Evolutionary conservation across 2,113 vertebrate species (phyloP).

Genomic region (Gadus macrocephalus): DNA sequence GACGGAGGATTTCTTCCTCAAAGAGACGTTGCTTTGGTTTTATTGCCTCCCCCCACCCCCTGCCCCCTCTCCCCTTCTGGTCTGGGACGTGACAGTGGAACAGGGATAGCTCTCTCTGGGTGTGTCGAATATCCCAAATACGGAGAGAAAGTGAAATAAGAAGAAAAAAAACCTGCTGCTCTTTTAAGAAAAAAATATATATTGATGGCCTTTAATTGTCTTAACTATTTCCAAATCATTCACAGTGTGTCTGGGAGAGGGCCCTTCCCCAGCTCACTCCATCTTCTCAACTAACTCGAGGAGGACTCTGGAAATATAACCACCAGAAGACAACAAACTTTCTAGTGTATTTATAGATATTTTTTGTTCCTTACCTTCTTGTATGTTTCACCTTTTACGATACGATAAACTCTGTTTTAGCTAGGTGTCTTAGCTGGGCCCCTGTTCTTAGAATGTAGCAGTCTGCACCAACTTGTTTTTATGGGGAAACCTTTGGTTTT

Average conservation of each 20-base stretch:
- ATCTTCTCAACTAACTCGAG: slow-evolving; percentile 57
- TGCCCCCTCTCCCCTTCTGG: slow-evolving; percentile 31
- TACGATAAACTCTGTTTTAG: slow-evolving; percentile 55
- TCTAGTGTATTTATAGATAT: slow-evolving; percentile 78
- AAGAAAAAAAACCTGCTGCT: slow-evolving; percentile 77
- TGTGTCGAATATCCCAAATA: slow-evolving; percentile 53
- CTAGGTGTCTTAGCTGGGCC: slow-evolving; percentile 72
- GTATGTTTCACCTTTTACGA: slow-evolving; percentile 65
- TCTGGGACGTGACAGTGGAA: slow-evolving; percentile 64
- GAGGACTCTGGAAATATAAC: slow-evolving; percentile 73
- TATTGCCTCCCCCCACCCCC: slow-evolving; percentile 20
- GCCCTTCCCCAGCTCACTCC: slow-evolving; percentile 43
- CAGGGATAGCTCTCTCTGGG: slow-evolving; percentile 65
- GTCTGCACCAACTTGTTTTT: slow-evolving; percentile 76
- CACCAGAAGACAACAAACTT: slow-evolving; percentile 73
- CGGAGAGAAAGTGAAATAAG: slow-evolving; percentile 69
- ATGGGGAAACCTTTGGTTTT: slow-evolving; percentile 60
- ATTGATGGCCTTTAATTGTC: slow-evolving; percentile 81
- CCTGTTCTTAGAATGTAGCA: slow-evolving; percentile 87
- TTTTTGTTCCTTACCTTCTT: slow-evolving; percentile 42
- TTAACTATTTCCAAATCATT: slow-evolving; percentile 76
- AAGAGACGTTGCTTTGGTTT: slow-evolving; percentile 47
- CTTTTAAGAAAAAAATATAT: slow-evolving; percentile 73
- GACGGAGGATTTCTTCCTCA: slow-evolving; percentile 27
- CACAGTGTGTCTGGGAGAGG: slow-evolving; percentile 39